Conservation (phyloP, 2,113 vertebrate genomes). For the Passerina amoena region DNA sequence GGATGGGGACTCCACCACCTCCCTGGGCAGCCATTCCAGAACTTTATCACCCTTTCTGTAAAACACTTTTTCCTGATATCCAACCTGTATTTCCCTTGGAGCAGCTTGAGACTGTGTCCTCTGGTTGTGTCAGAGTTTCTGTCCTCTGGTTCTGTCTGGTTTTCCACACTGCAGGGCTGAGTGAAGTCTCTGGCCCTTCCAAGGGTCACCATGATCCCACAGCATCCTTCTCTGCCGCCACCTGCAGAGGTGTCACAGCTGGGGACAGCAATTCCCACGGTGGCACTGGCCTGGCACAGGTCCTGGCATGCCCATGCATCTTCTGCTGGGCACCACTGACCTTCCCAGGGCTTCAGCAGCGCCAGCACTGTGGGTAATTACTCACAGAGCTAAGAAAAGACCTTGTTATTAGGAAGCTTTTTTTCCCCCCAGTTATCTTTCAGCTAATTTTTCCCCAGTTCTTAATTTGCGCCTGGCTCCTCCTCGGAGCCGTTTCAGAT, state of each 20-base stretch:
- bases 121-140: not conserved
- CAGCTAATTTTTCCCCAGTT: not conserved
- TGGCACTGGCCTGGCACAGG: not conserved
- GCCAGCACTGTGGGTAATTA: not conserved
- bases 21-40: not conserved
- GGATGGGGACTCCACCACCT: not conserved
- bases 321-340: not conserved
- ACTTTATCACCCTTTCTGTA: not conserved
- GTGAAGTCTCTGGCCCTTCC: not conserved
- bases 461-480: constrained; percentile 20
- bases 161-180: not conserved
- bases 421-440: not conserved
- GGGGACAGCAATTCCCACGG: not conserved
- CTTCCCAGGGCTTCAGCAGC: not conserved
- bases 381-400: not conserved
- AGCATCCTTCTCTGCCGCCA: not conserved
- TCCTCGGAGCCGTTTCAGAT: constrained; percentile 24
- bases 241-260: not conserved
- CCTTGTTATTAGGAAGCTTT: not conserved
- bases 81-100: not conserved
- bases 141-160: not conserved
- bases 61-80: not conserved
- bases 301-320: not conserved
- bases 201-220: fast-evolving
- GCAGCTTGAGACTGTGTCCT: not conserved